These are phyloP conservation scores for Aphodius sticticus DNA, from an alignment of 2,888 invertebrate species.

Conservation along the genomic window DNA sequence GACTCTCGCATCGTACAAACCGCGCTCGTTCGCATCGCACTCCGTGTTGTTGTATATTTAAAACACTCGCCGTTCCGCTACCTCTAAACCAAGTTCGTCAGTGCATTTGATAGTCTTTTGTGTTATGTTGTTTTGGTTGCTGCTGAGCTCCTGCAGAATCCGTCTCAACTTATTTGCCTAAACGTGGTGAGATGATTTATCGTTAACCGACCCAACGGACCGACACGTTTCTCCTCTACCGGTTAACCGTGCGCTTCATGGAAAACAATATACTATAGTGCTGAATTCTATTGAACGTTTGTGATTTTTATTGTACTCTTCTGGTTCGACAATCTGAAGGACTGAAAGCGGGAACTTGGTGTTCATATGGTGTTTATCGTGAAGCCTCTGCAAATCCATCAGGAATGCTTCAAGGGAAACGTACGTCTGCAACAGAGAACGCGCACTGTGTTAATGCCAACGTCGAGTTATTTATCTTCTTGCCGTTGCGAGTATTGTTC, in stretches of 20 bases:
- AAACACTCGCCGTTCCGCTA: too few species aligned
- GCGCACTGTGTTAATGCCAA: constrained; percentile 48
- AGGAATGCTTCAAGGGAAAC: constrained; percentile 42
- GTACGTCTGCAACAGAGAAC: constrained; percentile 39
- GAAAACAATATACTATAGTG: background rate
- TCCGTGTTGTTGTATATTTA: constrained; percentile 7
- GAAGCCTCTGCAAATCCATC: constrained; percentile 32
- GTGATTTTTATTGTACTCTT: too few species aligned
- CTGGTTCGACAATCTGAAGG: too few species aligned
- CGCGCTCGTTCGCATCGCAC: constrained; percentile 7
- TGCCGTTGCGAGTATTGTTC: constrained; percentile 47
- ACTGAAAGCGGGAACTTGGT: background rate
- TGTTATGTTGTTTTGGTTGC: constrained; percentile 32
- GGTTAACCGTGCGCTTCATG: too few species aligned
- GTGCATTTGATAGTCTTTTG: constrained; percentile 16
- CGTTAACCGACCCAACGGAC: constrained; percentile 12
- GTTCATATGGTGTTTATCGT: constrained; percentile 36
- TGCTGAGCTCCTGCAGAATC: constrained; percentile 17
- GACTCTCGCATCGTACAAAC: background rate
- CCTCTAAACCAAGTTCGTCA: too few species aligned
- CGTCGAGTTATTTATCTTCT: constrained; percentile 42
- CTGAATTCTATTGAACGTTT: background rate
- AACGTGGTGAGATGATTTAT: constrained; percentile 34
- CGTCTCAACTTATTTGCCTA: constrained; percentile 24
- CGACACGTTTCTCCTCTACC: too few species aligned